phyloP scores from a whole-genome alignment of 2,888 invertebrate genomes.

The Nomada flava region DNA sequence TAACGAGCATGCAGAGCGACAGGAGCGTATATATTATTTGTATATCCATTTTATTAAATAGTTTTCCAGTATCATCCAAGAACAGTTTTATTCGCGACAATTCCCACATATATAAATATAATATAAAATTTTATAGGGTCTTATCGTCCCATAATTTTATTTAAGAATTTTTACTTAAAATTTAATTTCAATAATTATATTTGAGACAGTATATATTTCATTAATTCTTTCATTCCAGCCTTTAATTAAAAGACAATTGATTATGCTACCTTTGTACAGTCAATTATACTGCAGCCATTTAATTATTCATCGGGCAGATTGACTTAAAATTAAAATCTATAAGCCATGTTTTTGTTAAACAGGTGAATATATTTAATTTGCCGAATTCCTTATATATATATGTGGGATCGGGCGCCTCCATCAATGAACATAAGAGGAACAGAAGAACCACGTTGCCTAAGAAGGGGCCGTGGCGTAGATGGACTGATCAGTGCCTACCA shows the following conservation, averaged over 20 bases:
- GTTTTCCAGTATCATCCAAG: too few relatives aligned
- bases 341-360: slow-evolving; percentile 91
- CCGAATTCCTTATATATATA: slow-evolving; percentile 10
- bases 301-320: slow-evolving; percentile 90
- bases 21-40: too few relatives aligned
- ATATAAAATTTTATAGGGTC: slow-evolving; percentile 91
- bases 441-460: too few relatives aligned
- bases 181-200: slow-evolving; percentile 81
- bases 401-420: too few relatives aligned
- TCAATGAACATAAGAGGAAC: too few relatives aligned
- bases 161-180: slow-evolving; percentile 89
- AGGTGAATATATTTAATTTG: slow-evolving; percentile 22
- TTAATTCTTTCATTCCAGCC: slow-evolving; percentile 92
- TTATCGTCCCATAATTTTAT: slow-evolving; percentile 90
- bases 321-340: slow-evolving; percentile 88
- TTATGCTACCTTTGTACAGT: slow-evolving; percentile 94
- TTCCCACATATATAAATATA: background rate
- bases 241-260: slow-evolving; percentile 92
- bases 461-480: too few relatives aligned
- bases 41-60: too few relatives aligned
- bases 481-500: too few relatives aligned
- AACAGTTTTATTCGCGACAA: too few relatives aligned
- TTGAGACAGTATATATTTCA: slow-evolving; percentile 80
- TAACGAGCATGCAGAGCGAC: too few relatives aligned
- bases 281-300: slow-evolving; percentile 92